Evolutionary conservation across 2,113 vertebrate genomes (phyloP), one percentile per base, ranked within the genome.

Genomic region (Amphiprion ocellaris): DNA sequence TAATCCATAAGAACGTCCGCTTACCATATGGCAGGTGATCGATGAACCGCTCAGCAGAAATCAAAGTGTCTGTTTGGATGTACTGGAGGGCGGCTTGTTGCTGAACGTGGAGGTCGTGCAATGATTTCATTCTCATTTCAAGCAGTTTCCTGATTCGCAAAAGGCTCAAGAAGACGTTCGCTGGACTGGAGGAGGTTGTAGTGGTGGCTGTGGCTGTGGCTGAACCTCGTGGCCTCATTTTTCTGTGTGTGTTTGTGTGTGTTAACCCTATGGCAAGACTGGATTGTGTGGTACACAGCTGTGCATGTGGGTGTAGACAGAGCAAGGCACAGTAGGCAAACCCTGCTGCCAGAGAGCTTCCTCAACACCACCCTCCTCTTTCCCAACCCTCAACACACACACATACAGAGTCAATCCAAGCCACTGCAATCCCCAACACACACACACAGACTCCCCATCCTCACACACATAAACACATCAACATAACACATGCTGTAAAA

Each of bases 301-400:
- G 94, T 90, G 80, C 23, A 83, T 84, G 89, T 91, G 88, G 85
- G 89, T 90, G 90, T 74, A 80, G 69, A 87, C 24, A 49, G 70
- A 87, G 64, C 71, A 66, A 77, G 79, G 84, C 75, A 86, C 30
- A 86, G 75, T 86, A 88, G 89, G 81, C 82, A 86, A 88, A 66
- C 63, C 85, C 85, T 50, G 77, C 86, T 90, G 88, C 90, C 92
- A 93, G 90, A 92, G 89, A 87, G 88, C 83, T 90, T 85, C 77
- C 82, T 84, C 78, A 87, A 78, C 79, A 69, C 49, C 64, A 39
- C 58, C 58, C 41, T 49, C 37, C 52, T 21, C 28, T 55, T 65
- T 81, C 56, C 33, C 15, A 5, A 68, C 73, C 71, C 75, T 41
- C 30, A 71, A 77, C 26, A 50, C 50, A 79, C 58, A 67, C 50